Conservation (phyloP, 2,888 invertebrate species). For the Lissonota sp. region DNA sequence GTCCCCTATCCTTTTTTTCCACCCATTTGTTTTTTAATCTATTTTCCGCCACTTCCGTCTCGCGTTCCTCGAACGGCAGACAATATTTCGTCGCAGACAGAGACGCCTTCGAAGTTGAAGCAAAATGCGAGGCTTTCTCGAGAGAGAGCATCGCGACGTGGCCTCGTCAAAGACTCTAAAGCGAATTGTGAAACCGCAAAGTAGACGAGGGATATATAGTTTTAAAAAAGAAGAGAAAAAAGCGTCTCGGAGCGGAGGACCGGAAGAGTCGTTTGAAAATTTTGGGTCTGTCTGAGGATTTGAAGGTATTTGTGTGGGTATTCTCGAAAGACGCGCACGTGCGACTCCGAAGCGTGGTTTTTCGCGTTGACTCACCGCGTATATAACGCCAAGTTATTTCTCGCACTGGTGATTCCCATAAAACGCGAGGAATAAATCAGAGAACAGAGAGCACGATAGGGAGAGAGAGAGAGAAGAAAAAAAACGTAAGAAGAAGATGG, state of each 20-base stretch:
- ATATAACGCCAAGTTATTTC: constrained; percentile 27
- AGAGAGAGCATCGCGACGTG: neutral
- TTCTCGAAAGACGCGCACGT: constrained; percentile 30
- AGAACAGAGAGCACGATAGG: constrained; percentile 10
- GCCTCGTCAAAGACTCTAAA: no score
- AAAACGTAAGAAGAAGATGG: neutral
- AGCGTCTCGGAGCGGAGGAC: neutral
- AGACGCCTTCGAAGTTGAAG: constrained; percentile 24
- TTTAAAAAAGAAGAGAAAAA: neutral
- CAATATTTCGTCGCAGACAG: constrained; percentile 15
- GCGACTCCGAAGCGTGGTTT: constrained; percentile 31
- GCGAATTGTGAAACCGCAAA: neutral
- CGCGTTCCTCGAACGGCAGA: no score
- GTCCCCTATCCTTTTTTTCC: constrained; percentile 1
- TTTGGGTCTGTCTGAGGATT: neutral
- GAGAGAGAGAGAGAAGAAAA: constrained; percentile 9
- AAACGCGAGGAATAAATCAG: constrained; percentile 56
- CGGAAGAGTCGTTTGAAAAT: neutral
- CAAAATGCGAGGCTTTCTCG: neutral
- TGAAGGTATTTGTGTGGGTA: no score
- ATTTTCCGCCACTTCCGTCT: neutral
- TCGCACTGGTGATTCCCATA: constrained; percentile 45
- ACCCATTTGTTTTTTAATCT: neutral
- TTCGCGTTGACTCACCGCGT: constrained; percentile 43
- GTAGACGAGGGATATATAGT: neutral